Conservation (phyloP, 2,113 vertebrate genomes). For the Pachycephala philippinensis region DNA sequence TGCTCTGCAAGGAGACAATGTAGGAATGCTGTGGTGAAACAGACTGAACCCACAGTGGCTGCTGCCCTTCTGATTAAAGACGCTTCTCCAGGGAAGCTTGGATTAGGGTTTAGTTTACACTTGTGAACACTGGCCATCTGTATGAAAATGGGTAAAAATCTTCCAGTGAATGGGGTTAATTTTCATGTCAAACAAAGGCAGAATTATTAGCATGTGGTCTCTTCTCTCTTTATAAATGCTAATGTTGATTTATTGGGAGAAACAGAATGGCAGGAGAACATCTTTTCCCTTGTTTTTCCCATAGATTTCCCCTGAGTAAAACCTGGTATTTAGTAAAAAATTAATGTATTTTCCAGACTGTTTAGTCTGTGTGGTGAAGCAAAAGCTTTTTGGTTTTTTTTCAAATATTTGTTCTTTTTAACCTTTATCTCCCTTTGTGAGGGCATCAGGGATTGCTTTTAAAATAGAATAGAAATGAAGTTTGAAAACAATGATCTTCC, state of each 20-base stretch:
- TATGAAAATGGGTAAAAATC: neutral
- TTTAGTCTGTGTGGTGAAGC: neutral
- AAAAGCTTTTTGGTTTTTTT: neutral
- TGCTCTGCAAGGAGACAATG: accelerated
- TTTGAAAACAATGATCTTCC: neutral
- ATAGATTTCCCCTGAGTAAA: neutral
- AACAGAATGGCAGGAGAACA: neutral
- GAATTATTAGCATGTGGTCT: neutral
- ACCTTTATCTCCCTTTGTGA: neutral
- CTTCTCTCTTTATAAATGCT: neutral
- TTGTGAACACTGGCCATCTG: neutral
- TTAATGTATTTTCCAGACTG: neutral
- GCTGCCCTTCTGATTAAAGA: neutral
- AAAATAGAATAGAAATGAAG: neutral
- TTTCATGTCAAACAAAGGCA: neutral
- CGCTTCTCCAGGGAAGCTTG: neutral
- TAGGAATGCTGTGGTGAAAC: neutral
- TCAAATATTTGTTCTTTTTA: neutral
- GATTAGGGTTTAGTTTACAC: neutral
- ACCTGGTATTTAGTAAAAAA: neutral
- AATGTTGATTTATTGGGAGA: neutral
- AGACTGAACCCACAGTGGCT: neutral
- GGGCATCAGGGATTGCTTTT: neutral
- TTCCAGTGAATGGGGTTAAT: neutral
- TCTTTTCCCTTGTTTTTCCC: neutral